Base-by-base conservation (phyloP, 2,888 invertebrate genomes). In the Drosophila bunnanda region DNA sequence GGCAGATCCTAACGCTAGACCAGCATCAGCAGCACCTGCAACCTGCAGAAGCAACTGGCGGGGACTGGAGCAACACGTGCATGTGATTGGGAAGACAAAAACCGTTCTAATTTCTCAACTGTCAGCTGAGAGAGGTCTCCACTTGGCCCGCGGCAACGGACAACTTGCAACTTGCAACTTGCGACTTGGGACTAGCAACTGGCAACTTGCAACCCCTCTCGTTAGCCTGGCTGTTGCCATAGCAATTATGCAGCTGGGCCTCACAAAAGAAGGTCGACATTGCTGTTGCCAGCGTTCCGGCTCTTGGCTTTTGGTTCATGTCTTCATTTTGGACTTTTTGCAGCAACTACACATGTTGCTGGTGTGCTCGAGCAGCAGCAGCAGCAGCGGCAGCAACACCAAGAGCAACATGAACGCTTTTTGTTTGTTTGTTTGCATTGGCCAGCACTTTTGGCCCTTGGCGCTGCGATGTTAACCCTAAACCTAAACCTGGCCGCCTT, bases 31-130 rank as follows among this genome's bases (percentile, higher is more conserved):
- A 52, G 80, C 85, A 81, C 52, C 41, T 43, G 53, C 55, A 60
- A 39, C 15, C 61, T 32, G 54, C 71, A 17, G n/a, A n/a, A 41
- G 65, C 56, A 52, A 58, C 64, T 60, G 54, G 34, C 57, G 62
- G 66, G 41, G 54, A 65, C 64, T 62, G n/a, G 64, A 68, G 75
- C 76, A 75, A 70, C 83, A 88, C 88, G 83, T 88, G 83, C 88
- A 88, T 83, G 88, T 88, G 83, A 83, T 83, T 83, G 85, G 69
- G 74, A 73, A 77, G 79, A 74, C 79, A 80, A 86, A 80, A 82
- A 88, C 83, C 88, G 88, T 88, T 83, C 83, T 88, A 83, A 83
- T 83, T 88, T 88, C 86, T 82, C 86, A 88, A 85, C 86, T 83
- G 83, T 88, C 88, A 88, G 83, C 72, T 73, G 87, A 72, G 80